phyloP scores from a whole-genome alignment of 2,888 invertebrate species.

The Byasa hedistus region DNA sequence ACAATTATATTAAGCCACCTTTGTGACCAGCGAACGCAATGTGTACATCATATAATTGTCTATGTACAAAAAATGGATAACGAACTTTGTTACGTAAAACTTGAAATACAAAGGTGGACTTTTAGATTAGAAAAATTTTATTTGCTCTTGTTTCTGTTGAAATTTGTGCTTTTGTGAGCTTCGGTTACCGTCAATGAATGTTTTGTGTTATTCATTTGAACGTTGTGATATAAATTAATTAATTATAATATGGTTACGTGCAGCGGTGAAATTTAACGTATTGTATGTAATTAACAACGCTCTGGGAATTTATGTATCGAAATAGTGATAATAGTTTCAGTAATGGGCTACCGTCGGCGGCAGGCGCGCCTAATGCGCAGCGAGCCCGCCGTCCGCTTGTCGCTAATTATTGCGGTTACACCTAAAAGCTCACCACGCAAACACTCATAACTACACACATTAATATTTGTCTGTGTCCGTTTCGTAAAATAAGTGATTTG shows the following conservation, averaged over 20 bases:
- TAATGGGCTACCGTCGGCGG: constrained; percentile 15
- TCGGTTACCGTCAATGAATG: no score
- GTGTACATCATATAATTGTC: no score
- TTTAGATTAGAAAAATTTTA: no score
- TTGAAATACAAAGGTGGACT: no score
- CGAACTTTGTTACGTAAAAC: no score
- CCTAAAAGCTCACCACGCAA: neutral
- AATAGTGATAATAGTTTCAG: constrained; percentile 23
- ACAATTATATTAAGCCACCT: no score
- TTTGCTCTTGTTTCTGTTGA: no score
- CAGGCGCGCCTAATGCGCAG: constrained; percentile 14
- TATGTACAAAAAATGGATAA: no score
- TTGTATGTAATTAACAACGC: constrained; percentile 6
- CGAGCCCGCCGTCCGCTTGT: constrained; percentile 14
- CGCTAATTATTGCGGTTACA: constrained; percentile 24
- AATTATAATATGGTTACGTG: neutral
- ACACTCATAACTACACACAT: neutral
- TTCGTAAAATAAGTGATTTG: neutral
- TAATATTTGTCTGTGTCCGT: neutral
- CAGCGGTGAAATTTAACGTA: neutral
- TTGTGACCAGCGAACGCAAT: no score
- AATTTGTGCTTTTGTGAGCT: no score
- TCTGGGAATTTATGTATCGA: constrained; percentile 11
- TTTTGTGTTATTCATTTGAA: no score
- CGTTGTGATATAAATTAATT: neutral